These are phyloP conservation scores for Craniophora ligustri DNA, from an alignment of 2,888 invertebrate species.

Conservation along the genomic window DNA sequence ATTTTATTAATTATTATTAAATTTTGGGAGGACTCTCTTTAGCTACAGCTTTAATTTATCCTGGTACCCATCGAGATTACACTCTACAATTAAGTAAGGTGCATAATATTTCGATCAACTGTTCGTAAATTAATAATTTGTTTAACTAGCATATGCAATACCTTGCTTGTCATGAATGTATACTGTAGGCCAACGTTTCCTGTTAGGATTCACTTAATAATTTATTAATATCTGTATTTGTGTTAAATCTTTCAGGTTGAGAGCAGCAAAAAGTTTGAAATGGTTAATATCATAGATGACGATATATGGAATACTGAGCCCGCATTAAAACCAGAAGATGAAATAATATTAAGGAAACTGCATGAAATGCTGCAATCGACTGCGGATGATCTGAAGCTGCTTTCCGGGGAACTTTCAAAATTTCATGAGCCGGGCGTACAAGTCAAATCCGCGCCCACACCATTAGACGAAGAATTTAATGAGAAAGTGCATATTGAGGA, in stretches of 20 bases:
- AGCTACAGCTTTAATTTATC: too few relatives aligned
- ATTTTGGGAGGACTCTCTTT: too few relatives aligned
- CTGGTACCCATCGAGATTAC: neutral
- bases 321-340: slow-evolving; percentile 81
- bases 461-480: slow-evolving; percentile 84
- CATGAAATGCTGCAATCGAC: slow-evolving; percentile 85
- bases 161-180: too few relatives aligned
- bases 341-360: slow-evolving; percentile 79
- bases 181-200: neutral
- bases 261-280: slow-evolving; percentile 82
- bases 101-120: neutral
- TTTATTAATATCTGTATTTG: neutral
- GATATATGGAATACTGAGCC: slow-evolving; percentile 82
- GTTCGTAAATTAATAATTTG: neutral
- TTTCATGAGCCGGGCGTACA: slow-evolving; percentile 74
- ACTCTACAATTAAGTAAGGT: neutral
- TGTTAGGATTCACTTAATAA: neutral
- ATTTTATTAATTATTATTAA: slow-evolving; percentile 19
- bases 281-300: slow-evolving; percentile 82
- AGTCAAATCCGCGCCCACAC: slow-evolving; percentile 72
- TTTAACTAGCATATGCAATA: too few relatives aligned
- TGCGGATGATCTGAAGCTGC: slow-evolving; percentile 82
- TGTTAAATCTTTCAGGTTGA: slow-evolving; percentile 72
- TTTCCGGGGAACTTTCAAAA: slow-evolving; percentile 79
- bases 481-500: slow-evolving; percentile 84